phyloP scores from a whole-genome alignment of 2,797 vertebrate species.

The Lateolabrax maculatus region DNA sequence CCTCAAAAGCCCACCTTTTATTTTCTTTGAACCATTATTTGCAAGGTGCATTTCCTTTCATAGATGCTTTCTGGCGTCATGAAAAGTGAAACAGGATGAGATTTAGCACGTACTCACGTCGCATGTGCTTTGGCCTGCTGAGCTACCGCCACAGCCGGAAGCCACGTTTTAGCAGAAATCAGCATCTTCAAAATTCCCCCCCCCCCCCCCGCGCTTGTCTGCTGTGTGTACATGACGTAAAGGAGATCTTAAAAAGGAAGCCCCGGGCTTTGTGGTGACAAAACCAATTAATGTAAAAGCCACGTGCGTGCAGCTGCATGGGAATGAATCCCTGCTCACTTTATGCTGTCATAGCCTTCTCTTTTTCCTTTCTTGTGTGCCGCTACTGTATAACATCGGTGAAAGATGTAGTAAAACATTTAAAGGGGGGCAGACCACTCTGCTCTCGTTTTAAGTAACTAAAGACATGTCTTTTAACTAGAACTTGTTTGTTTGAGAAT shows the following conservation, averaged over 20 bases:
- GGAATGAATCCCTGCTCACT: slow-evolving; percentile 59
- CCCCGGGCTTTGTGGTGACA: slow-evolving; percentile 66
- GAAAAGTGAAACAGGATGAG: slow-evolving; percentile 26
- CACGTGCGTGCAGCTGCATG: slow-evolving; percentile 45
- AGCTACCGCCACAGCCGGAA: slow-evolving; percentile 40
- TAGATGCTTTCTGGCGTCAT: slow-evolving; percentile 7
- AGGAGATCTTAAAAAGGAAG: slow-evolving; percentile 66
- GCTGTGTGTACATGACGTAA: slow-evolving; percentile 51
- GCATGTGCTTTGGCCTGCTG: slow-evolving; percentile 35
- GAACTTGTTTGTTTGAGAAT: no score
- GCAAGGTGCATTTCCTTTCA: slow-evolving; percentile 3
- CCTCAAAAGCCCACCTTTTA: slow-evolving; percentile 10
- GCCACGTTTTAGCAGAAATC: slow-evolving; percentile 53
- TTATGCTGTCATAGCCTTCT: slow-evolving; percentile 40
- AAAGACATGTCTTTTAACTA: slow-evolving; percentile 24
- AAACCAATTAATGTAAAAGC: slow-evolving; percentile 73
- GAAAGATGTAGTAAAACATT: slow-evolving; percentile 45
- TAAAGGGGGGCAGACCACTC: slow-evolving; percentile 10
- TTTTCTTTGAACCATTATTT: slow-evolving; percentile 19
- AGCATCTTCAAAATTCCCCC: slow-evolving; percentile 56
- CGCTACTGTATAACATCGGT: slow-evolving; percentile 33
- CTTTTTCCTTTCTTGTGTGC: slow-evolving; percentile 25
- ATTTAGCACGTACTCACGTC: slow-evolving; percentile 17
- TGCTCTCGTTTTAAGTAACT: slow-evolving; percentile 22
- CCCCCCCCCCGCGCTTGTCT: no score